These are phyloP conservation scores for Excalfactoria chinensis DNA, from an alignment of 2,113 vertebrate genomes.

Conservation along the genomic window DNA sequence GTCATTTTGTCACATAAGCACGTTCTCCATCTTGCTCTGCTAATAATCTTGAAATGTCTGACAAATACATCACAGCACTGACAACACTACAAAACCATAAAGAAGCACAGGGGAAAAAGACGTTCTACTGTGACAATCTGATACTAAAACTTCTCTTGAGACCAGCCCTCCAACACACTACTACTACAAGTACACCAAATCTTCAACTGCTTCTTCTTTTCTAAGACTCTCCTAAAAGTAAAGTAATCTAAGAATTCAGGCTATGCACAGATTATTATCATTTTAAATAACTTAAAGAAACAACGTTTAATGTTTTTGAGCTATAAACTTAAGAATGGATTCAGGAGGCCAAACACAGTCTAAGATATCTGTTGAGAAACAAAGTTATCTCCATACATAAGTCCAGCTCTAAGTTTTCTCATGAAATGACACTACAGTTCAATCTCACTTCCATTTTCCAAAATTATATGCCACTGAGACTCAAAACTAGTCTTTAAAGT, in stretches of 20 bases:
- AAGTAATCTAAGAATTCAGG: neutral
- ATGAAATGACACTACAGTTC: neutral
- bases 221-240: neutral
- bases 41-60: neutral
- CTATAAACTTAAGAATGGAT: neutral
- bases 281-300: neutral
- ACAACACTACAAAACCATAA: neutral
- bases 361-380: neutral
- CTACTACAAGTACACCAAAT: neutral
- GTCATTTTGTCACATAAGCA: neutral
- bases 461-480: neutral
- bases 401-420: neutral
- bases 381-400: neutral
- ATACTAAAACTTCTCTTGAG: neutral
- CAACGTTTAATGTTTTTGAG: too few relatives aligned
- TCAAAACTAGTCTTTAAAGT: neutral
- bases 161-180: neutral
- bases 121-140: neutral
- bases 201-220: neutral
- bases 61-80: neutral
- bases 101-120: fast-evolving
- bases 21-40: neutral
- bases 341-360: neutral
- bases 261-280: neutral
- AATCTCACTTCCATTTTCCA: neutral